These are phyloP conservation scores for Monopterus albus DNA, from an alignment of 2,113 vertebrate genomes.

Conservation along the genomic window DNA sequence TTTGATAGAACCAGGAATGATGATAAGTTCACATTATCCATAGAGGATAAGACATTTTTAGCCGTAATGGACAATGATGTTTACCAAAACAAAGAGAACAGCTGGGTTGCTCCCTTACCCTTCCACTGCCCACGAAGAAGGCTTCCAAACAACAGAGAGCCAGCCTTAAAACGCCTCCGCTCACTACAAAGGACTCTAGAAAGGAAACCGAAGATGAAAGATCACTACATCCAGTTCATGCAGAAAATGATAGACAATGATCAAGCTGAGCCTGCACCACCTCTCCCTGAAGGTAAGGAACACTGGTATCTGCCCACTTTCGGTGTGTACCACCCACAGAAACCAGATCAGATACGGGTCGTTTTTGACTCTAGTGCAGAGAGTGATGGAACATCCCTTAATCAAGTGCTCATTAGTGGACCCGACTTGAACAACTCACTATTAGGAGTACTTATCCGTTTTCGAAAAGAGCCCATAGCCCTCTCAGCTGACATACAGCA, in stretches of 20 bases:
- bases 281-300: no score
- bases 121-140: not conserved
- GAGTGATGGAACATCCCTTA: not conserved
- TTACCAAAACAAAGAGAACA: not conserved
- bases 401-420: not conserved
- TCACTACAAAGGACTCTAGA: not conserved
- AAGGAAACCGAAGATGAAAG: not conserved
- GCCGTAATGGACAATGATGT: not conserved
- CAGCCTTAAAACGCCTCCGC: not conserved
- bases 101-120: not conserved
- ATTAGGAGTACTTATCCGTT: not conserved
- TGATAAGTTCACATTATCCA: not conserved
- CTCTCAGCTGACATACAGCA: not conserved
- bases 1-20: not conserved
- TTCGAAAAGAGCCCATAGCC: not conserved
- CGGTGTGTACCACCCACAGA: not conserved
- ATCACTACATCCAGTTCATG: not conserved
- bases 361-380: constrained; percentile 4
- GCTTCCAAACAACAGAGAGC: not conserved
- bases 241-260: not conserved
- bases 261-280: no score
- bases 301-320: not conserved
- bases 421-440: constrained; percentile 12
- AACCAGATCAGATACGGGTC: not conserved
- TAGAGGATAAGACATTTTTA: not conserved